These are phyloP conservation scores for Stylophora pistillata DNA, from an alignment of 64 coral and sea anemone species.

Conservation along the genomic window DNA sequence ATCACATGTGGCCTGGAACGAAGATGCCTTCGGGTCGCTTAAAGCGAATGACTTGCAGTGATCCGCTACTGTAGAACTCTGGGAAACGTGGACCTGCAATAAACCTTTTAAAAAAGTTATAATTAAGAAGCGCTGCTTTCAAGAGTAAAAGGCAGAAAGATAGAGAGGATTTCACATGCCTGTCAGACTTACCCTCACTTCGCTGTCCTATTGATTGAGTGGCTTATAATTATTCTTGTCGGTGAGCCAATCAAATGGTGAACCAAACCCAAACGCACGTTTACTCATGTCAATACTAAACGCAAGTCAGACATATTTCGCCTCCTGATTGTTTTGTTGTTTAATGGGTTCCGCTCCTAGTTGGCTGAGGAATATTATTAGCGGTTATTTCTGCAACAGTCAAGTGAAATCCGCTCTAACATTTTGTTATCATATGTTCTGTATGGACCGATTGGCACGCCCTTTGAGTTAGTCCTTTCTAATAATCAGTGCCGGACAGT, in stretches of 20 bases:
- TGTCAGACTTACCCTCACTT: background rate
- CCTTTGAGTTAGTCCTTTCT: too few species aligned
- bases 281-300: too few species aligned
- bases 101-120: slow-evolving; percentile 18
- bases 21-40: slow-evolving; percentile 45
- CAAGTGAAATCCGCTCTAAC: too few species aligned
- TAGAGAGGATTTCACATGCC: slow-evolving; percentile 10
- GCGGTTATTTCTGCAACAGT: too few species aligned
- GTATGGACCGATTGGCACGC: too few species aligned
- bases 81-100: slow-evolving; percentile 57
- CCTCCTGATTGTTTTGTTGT: slow-evolving; percentile 35
- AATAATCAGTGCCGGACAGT: too few species aligned
- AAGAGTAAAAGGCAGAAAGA: slow-evolving; percentile 14
- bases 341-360: slow-evolving; percentile 3
- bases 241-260: too few species aligned
- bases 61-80: slow-evolving; percentile 51
- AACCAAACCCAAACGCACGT: too few species aligned
- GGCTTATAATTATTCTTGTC: slow-evolving; percentile 1
- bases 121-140: slow-evolving; percentile 23
- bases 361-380: background rate
- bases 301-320: too few species aligned
- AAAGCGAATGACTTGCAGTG: slow-evolving; percentile 45
- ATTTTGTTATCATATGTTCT: too few species aligned
- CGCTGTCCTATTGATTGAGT: slow-evolving; percentile 16
- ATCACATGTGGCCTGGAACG: slow-evolving; percentile 36